Evolutionary conservation across 2,113 vertebrate genomes (phyloP), one percentile per base, ranked within the genome.

Genomic region (Acrocephalus arundinaceus): DNA sequence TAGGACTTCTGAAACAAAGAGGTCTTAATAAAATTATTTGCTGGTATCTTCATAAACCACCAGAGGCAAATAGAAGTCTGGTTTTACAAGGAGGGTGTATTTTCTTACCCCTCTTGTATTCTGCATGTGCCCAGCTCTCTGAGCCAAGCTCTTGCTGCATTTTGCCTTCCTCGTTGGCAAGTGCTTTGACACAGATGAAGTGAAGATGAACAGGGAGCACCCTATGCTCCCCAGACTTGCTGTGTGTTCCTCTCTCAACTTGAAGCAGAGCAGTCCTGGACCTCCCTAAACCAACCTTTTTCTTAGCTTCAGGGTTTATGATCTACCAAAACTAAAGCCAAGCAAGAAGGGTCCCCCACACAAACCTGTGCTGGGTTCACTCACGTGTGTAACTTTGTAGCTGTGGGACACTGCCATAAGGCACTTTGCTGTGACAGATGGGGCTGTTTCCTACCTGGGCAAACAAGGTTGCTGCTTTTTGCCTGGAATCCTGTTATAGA

Each of bases 181-280:
- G 43, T 52, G 27, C 39, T 80, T 37, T 2, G 2, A 19, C 3
- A 3, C 2, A 12, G 61, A 18, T 59, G 46, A 51, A 55, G 25
- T 0, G 1, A 68, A 39, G 54, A 18, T 20, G 23, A 16, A 6
- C 6, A 2, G 51, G 0, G 5, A 55, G 58, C 1, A 1, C 43
- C 24, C 31, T 0, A 11, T n/a, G 72, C 63, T 83, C 66, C 37
- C 16, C 1, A 7, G 16, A 10, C 45, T n/a, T 35, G 37, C 75
- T 88, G 25, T 1, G 4, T 4, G 1, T 59, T 90, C 43, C 55
- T 71, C 9, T 75, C 30, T 63, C 48, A 61, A 14, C 45, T 9
- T 63, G 57, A n/a, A 89, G 73, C 27, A 61, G 21, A 74, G 55
- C 59, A 58, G 37, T 48, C 43, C 37, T 72, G 61, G 48, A 52